Evolutionary conservation across 2,797 vertebrate species (phyloP).

Genomic region (Chanos chanos): DNA sequence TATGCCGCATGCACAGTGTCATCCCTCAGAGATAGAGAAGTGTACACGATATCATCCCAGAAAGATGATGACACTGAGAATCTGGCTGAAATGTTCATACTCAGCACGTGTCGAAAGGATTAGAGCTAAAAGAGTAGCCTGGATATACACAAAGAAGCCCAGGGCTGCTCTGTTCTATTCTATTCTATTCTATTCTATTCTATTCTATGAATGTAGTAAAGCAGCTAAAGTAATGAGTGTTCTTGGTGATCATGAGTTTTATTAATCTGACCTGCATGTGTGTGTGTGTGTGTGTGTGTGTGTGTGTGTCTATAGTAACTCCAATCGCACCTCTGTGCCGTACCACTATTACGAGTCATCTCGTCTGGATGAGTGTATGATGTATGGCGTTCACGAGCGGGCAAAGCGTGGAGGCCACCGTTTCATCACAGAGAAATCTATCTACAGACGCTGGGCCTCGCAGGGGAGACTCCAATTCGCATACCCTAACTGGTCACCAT

Average conservation of each 20-base stretch:
- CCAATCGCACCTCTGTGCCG: slow-evolving; percentile 75
- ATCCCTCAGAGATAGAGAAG: too few relatives aligned
- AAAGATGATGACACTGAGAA: too few relatives aligned
- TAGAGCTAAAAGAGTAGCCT: too few relatives aligned
- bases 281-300: not conserved
- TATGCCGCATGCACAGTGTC: not conserved
- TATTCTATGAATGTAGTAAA: too few relatives aligned
- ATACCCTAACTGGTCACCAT: slow-evolving; percentile 76
- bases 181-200: too few relatives aligned
- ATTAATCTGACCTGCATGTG: too few relatives aligned
- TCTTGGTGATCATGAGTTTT: too few relatives aligned
- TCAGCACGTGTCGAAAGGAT: too few relatives aligned
- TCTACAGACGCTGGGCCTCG: slow-evolving; percentile 89
- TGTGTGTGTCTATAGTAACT: slow-evolving; percentile 53
- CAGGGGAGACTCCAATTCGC: slow-evolving; percentile 78
- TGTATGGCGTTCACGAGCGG: slow-evolving; percentile 83
- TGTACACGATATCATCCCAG: too few relatives aligned
- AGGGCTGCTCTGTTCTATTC: too few relatives aligned
- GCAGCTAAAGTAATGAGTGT: too few relatives aligned
- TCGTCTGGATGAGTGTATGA: slow-evolving; percentile 80
- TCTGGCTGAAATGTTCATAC: not conserved
- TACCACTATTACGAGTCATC: slow-evolving; percentile 93
- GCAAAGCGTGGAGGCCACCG: slow-evolving; percentile 80
- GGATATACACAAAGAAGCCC: too few relatives aligned
- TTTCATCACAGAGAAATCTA: slow-evolving; percentile 92